phyloP scores from a whole-genome alignment of 2,888 invertebrate species.

The Lithophane socia region DNA sequence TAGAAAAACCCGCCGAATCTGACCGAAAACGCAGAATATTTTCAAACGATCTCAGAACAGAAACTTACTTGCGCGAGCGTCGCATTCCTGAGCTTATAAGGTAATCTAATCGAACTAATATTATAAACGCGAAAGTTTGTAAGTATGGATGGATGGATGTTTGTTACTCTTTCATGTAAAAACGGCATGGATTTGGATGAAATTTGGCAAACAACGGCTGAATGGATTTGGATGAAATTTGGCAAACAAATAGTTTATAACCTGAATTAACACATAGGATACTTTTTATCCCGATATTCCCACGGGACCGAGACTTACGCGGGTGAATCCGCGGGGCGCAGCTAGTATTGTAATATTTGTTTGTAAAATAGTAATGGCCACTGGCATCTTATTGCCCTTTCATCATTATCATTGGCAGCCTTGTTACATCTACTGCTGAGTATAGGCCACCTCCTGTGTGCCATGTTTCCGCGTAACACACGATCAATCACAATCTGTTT shows the following conservation, averaged over 20 bases:
- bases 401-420: neutral
- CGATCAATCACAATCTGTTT: too few species aligned
- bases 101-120: neutral
- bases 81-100: slow-evolving; percentile 84
- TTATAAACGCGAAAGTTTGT: too few species aligned
- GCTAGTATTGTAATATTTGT: neutral
- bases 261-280: too few species aligned
- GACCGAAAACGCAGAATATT: slow-evolving; percentile 76
- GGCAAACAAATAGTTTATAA: too few species aligned
- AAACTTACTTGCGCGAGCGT: slow-evolving; percentile 81
- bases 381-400: neutral
- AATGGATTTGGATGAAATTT: too few species aligned
- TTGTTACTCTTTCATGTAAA: too few species aligned
- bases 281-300: too few species aligned
- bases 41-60: slow-evolving; percentile 77
- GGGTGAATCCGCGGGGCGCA: too few species aligned
- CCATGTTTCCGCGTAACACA: neutral
- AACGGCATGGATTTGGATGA: too few species aligned
- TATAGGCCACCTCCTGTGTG: neutral
- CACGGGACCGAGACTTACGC: too few species aligned
- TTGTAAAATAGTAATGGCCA: neutral
- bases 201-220: too few species aligned
- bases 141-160: too few species aligned
- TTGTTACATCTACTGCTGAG: neutral
- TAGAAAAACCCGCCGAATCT: slow-evolving; percentile 70